phyloP scores from a whole-genome alignment of 2,888 invertebrate species.

The Tenthredo distinguenda region DNA sequence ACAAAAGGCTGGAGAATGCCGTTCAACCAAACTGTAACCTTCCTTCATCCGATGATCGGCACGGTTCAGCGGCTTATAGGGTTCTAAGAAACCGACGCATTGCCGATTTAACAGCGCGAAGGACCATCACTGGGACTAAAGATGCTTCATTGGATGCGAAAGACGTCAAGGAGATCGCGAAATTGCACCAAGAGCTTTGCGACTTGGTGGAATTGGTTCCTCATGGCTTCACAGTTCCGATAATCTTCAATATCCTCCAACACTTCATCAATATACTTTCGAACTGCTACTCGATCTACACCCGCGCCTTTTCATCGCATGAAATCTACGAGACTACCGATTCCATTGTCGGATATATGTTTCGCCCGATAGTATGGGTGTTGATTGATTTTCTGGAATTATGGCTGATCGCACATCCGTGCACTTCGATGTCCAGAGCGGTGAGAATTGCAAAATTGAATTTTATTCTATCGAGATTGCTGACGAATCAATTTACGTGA shows the following conservation, averaged over 20 bases:
- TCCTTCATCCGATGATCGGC: background rate
- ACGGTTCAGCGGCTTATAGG: background rate
- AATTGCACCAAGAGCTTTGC: background rate
- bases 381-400: background rate
- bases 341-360: no score
- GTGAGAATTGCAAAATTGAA: background rate
- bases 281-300: background rate
- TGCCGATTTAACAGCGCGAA: background rate
- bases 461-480: background rate
- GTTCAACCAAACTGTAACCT: no score
- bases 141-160: background rate
- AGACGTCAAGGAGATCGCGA: background rate
- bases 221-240: background rate
- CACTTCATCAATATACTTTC: background rate
- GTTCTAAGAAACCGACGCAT: no score
- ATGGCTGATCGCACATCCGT: background rate
- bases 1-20: background rate
- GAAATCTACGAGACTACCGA: background rate
- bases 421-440: background rate
- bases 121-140: background rate
- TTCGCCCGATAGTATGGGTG: accelerated
- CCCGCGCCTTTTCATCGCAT: background rate
- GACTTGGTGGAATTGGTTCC: background rate
- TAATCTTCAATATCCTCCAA: background rate
- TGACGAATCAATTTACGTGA: background rate